phyloP scores from a whole-genome alignment of 2,888 invertebrate genomes.

The Leistus spinibarbis region DNA sequence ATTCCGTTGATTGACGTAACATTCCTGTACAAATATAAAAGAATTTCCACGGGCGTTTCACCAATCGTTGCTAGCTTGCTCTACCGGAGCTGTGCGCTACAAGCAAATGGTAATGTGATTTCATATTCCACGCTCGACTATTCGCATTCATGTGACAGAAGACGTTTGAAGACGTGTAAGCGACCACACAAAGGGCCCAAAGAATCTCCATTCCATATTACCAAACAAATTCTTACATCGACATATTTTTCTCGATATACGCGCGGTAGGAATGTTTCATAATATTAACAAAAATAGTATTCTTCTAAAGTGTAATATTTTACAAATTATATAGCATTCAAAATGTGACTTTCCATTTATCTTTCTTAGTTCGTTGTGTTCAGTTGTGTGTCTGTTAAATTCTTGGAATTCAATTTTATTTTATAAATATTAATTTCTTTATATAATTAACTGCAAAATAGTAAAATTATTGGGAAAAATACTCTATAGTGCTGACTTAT shows the following conservation, averaged over 20 bases:
- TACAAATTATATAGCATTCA: too few relatives aligned
- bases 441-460: too few relatives aligned
- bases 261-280: slow-evolving; percentile 1
- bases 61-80: slow-evolving; percentile 11
- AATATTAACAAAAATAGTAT: neutral
- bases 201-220: neutral
- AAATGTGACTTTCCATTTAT: too few relatives aligned
- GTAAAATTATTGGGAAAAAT: too few relatives aligned
- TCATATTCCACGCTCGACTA: slow-evolving; percentile 39
- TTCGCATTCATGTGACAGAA: slow-evolving; percentile 35
- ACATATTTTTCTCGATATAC: neutral
- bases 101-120: slow-evolving; percentile 42
- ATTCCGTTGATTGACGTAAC: slow-evolving; percentile 39
- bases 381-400: too few relatives aligned
- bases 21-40: slow-evolving; percentile 39
- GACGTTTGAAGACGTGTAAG: neutral
- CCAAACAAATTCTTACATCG: neutral
- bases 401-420: too few relatives aligned
- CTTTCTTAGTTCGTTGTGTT: too few relatives aligned
- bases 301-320: neutral
- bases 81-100: slow-evolving; percentile 33
- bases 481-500: too few relatives aligned
- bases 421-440: too few relatives aligned
- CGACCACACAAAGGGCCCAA: neutral
- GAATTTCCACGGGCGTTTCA: slow-evolving; percentile 8